Conservation (phyloP, 2,113 vertebrate species). For the Bucco capensis region DNA sequence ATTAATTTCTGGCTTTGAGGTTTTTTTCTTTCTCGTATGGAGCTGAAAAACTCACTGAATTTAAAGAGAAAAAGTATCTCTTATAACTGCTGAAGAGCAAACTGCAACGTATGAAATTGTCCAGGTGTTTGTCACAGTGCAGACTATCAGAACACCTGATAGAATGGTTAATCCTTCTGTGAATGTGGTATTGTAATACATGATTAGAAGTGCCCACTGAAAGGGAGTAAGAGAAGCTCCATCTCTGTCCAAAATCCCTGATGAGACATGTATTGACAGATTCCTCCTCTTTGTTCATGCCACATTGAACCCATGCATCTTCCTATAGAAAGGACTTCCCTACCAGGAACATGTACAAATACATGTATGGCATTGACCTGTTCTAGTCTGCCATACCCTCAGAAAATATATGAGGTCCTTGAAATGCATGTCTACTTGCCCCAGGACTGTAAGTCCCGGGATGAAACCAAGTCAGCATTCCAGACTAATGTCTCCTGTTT, state of each 20-base stretch:
- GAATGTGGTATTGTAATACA: not conserved
- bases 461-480: not conserved
- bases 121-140: not conserved
- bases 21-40: not conserved
- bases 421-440: not conserved
- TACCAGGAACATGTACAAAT: not conserved
- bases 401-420: not conserved
- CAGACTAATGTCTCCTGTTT: not conserved
- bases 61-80: not conserved
- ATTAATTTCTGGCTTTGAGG: not conserved
- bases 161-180: not conserved
- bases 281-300: not conserved
- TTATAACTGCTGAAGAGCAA: not conserved
- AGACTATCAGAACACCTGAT: not conserved
- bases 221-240: not conserved
- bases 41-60: not conserved
- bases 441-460: not conserved
- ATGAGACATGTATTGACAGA: not conserved
- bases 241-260: not conserved
- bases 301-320: not conserved
- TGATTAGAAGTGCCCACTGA: not conserved
- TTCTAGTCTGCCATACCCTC: not conserved
- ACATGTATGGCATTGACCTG: not conserved
- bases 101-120: not conserved
- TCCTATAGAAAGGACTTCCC: not conserved